Base-by-base conservation (phyloP, 2,888 invertebrate genomes). In the Pandemis heparana region DNA sequence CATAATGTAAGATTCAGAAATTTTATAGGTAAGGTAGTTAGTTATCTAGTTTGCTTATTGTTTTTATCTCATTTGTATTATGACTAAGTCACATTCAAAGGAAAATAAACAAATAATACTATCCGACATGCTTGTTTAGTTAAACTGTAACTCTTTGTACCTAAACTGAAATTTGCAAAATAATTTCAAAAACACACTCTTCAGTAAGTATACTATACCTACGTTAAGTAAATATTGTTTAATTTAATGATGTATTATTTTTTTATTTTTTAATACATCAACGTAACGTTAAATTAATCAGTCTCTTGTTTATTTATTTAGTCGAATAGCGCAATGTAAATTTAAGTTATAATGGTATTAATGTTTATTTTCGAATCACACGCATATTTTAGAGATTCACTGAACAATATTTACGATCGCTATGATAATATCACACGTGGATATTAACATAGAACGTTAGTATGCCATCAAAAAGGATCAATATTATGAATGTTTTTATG, bases 401-500 rank as follows among this genome's bases (percentile, higher is more conserved):
- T 51, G 8, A 51, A 51, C 6, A 6, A 51, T n/a, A 48, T 51
- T 56, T 56, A 56, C 56, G 23, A 23, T 56, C 56, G 56, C 16
- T 56, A 56, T 23, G 23, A 5, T 23, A 56, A 56, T 56, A 23
- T 56, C 56, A 56, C 56, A 23, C 56, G 56, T 56, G 10, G 56
- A 23, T 56, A 56, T 56, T 56, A 56, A 23, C 23, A 56, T 56
- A 56, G 23, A 18, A 23, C 23, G 56, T 56, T 56, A 56, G 56
- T 23, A 56, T 51, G 16, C 10, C 23, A 23, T 56, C 23, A 1
- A 56, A 56, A 12, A 23, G 12, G 10, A 56, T 23, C 56, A 56
- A 56, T 56, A 56, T 56, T 56, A 56, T 56, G 23, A 10, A 56
- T 23, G 23, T 56, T 56, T 56, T 56, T n/a, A n/a, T n/a, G 16